phyloP scores from a whole-genome alignment of 2,113 vertebrate species.

The Apodemus sylvaticus region DNA sequence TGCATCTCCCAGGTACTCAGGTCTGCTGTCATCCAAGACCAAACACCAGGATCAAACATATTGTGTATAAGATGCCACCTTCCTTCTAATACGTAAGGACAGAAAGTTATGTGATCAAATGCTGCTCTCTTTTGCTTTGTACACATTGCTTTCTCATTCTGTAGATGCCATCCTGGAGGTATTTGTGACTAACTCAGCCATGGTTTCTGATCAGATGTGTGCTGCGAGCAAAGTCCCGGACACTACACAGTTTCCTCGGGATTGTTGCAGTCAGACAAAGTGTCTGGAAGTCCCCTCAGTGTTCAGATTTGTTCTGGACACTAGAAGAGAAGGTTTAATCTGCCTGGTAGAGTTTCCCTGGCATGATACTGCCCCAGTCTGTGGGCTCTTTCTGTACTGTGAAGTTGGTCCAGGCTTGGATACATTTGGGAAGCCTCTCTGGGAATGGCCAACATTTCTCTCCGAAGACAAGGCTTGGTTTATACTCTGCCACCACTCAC shows the following conservation, averaged over 20 bases:
- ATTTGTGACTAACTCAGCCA: neutral
- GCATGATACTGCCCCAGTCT: rapidly evolving
- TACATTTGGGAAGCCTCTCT: neutral
- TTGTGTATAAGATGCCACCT: rapidly evolving
- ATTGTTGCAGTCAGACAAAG: rapidly evolving
- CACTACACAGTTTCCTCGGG: rapidly evolving
- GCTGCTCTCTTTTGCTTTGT: neutral
- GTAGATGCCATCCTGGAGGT: neutral
- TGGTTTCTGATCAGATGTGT: neutral
- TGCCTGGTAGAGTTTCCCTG: rapidly evolving
- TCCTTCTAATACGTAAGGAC: neutral
- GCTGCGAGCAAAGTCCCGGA: rapidly evolving
- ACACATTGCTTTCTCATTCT: neutral
- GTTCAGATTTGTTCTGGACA: neutral
- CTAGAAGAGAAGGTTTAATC: rapidly evolving
- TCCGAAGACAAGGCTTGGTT: neutral
- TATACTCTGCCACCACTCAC: neutral
- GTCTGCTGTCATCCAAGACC: neutral
- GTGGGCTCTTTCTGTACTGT: neutral
- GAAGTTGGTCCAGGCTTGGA: neutral
- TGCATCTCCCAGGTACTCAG: neutral
- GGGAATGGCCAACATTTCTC: neutral
- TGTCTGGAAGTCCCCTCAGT: neutral
- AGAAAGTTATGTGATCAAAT: rapidly evolving
- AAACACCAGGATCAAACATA: neutral